phyloP scores from a whole-genome alignment of 2,113 vertebrate species.

The Verasper variegatus region DNA sequence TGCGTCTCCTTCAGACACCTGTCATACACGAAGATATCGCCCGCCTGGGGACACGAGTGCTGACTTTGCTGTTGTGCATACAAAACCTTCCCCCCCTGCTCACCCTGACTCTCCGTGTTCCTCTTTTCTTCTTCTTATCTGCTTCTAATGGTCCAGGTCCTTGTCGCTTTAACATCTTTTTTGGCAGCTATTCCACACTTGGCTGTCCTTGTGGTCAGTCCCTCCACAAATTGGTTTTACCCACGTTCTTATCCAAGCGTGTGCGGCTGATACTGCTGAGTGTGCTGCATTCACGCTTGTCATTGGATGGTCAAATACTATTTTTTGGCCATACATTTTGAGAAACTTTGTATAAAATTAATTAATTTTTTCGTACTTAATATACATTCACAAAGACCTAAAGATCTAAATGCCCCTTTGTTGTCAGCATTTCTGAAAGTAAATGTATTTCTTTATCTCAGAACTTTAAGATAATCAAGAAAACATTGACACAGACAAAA shows the following conservation, averaged over 20 bases:
- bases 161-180: conserved; percentile 7
- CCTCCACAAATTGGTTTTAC: background rate
- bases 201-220: conserved; percentile 6
- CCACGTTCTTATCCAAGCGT: background rate
- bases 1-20: conserved; percentile 16
- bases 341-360: too few relatives aligned
- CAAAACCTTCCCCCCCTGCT: conserved; percentile 16
- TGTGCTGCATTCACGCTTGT: background rate
- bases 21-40: conserved; percentile 20
- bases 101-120: conserved; percentile 16
- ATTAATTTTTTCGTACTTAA: too few relatives aligned
- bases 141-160: conserved; percentile 7
- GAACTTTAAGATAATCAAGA: too few relatives aligned
- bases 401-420: too few relatives aligned
- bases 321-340: too few relatives aligned
- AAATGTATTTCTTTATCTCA: too few relatives aligned
- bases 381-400: too few relatives aligned
- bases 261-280: background rate
- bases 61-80: conserved; percentile 9
- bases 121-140: conserved; percentile 30
- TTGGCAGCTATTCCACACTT: background rate
- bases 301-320: too few relatives aligned
- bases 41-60: conserved; percentile 18
- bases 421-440: too few relatives aligned
- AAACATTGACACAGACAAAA: too few relatives aligned